Percentiles rank a stretch among this genome's conserved stretches.
phyloP scores from a whole-genome alignment of 2,797 vertebrate genomes.

The Apogon hyalosoma region DNA sequence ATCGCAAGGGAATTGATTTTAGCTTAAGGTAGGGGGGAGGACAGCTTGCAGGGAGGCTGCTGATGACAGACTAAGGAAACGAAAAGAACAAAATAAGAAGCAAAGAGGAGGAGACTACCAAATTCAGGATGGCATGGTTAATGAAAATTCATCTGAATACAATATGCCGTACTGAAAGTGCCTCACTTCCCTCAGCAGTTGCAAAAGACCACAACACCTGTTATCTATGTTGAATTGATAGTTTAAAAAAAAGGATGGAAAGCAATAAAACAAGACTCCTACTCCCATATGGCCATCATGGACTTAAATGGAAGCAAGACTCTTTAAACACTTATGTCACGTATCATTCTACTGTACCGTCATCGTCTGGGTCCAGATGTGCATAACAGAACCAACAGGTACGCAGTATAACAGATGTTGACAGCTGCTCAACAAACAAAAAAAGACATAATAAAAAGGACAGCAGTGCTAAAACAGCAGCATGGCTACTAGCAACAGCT shows the following conservation, averaged over 20 bases:
- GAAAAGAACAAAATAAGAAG: background rate
- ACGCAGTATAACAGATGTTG: conserved; percentile 26
- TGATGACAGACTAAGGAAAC: conserved; percentile 34
- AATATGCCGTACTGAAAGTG: conserved; percentile 12
- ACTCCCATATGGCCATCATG: conserved; percentile 12
- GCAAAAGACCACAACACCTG: conserved; percentile 36
- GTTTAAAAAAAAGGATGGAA: background rate
- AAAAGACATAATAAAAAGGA: background rate
- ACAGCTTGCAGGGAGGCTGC: conserved; percentile 49
- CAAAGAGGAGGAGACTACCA: background rate
- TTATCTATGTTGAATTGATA: conserved; percentile 46
- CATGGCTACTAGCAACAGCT: too few species aligned
- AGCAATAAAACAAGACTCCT: conserved; percentile 1
- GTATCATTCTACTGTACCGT: conserved; percentile 18
- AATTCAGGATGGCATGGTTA: conserved; percentile 22
- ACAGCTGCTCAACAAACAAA: conserved; percentile 37
- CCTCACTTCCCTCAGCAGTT: conserved; percentile 4
- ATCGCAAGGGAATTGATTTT: conserved; percentile 61
- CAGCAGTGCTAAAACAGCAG: too few species aligned
- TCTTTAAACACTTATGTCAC: conserved; percentile 1
- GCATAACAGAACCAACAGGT: conserved; percentile 18
- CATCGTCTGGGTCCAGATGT: conserved; percentile 1
- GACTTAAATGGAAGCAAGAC: conserved; percentile 8
- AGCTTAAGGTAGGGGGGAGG: conserved; percentile 48
- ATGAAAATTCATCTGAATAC: conserved; percentile 30